phyloP scores from a whole-genome alignment of 2,797 vertebrate genomes.

The Acrossocheilus fasciatus region DNA sequence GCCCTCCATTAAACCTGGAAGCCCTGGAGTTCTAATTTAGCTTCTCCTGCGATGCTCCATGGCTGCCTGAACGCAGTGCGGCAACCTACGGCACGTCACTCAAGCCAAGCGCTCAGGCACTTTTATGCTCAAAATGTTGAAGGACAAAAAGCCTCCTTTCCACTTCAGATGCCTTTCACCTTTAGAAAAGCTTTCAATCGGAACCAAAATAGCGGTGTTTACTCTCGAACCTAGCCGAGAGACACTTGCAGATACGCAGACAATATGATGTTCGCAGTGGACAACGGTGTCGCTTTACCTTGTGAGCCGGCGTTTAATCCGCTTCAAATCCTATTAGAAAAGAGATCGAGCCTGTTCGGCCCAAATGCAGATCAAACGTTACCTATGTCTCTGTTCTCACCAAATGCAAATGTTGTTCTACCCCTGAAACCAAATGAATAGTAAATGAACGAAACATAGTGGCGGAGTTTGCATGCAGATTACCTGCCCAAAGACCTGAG shows the following conservation, averaged over 20 bases:
- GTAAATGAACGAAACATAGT: conserved; percentile 57
- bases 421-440: conserved; percentile 61
- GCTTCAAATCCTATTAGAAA: conserved; percentile 74
- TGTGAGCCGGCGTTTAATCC: conserved; percentile 62
- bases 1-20: conserved; percentile 63
- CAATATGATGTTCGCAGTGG: conserved; percentile 56
- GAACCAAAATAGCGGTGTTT: neutral
- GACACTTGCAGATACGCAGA: neutral
- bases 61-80: conserved; percentile 22
- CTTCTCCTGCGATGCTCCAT: conserved; percentile 46
- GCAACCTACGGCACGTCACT: conserved; percentile 35
- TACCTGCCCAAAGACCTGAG: conserved; percentile 78
- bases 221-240: neutral
- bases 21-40: conserved; percentile 67
- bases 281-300: conserved; percentile 61
- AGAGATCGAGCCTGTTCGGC: conserved; percentile 69
- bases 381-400: conserved; percentile 66
- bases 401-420: conserved; percentile 72
- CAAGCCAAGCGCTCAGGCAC: conserved; percentile 41
- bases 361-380: conserved; percentile 72
- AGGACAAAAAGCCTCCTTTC: conserved; percentile 34
- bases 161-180: neutral
- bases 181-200: neutral
- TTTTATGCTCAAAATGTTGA: conserved; percentile 19
- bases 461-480: conserved; percentile 77